A percentile compares a stretch with the other conserved stretches of the same genome.
Evolutionary conservation across 35 echinoderm and acorn worm genomes (phyloP).

Genomic region (Diadema setosum): DNA sequence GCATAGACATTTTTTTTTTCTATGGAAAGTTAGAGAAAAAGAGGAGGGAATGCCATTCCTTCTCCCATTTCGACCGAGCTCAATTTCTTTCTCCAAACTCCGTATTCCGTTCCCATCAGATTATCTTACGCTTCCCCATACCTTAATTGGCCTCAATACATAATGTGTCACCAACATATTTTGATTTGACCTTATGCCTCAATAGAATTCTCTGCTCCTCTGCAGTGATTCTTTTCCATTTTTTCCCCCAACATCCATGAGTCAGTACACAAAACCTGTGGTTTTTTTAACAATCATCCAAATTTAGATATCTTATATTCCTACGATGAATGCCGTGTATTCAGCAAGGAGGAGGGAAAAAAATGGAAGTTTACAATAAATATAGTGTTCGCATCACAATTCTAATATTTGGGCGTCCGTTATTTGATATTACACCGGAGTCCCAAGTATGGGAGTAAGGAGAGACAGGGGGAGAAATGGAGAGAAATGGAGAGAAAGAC

Average conservation of each 20-base stretch:
- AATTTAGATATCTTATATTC: conserved; percentile 12
- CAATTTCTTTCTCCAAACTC: too few species aligned
- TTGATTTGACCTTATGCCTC: too few species aligned
- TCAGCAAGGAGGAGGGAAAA: background rate
- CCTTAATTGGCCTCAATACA: conserved; percentile 4
- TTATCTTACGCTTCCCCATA: background rate
- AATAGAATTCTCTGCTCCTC: too few species aligned
- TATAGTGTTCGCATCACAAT: conserved; percentile 14
- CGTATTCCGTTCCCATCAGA: background rate
- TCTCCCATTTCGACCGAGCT: too few species aligned
- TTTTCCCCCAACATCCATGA: background rate
- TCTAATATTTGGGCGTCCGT: conserved; percentile 20
- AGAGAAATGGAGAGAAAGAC: too few species aligned
- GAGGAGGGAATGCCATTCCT: too few species aligned
- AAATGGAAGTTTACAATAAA: conserved; percentile 11
- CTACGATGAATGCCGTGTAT: background rate
- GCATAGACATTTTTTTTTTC: too few species aligned
- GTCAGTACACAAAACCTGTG: conserved; percentile 1
- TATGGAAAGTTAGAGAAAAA: too few species aligned
- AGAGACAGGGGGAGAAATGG: too few species aligned
- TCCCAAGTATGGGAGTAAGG: conserved; percentile 14
- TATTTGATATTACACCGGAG: conserved; percentile 27
- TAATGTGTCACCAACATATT: background rate
- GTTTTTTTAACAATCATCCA: background rate
- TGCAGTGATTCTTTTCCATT: background rate